Evolutionary conservation across 2,113 vertebrate species (phyloP), one percentile per base, ranked within the genome.

Genomic region (Fulmarus glacialis): DNA sequence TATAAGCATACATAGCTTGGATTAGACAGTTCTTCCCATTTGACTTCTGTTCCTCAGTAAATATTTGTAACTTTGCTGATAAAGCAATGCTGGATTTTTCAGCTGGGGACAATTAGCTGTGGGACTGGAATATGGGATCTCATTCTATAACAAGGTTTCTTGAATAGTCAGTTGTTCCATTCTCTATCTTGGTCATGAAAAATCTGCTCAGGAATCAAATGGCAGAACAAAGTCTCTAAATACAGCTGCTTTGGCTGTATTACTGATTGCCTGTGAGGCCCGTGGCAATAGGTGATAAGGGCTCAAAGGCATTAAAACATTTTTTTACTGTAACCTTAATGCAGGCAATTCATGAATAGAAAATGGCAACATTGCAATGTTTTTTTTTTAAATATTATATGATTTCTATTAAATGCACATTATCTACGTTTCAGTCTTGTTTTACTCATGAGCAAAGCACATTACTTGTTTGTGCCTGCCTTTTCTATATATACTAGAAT

Each of bases 51-150:
- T 95, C 92, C 73, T 84, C 87, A 68, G 87, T 94, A 94, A 95
- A 95, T 90, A 96, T 96, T 94, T 95, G 96, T 63, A 85, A 85
- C 84, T 93, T 77, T 89, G 93, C 96, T 68, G 86, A 93, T 90
- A 68, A 86, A 91, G 91, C 90, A 81, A 64, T 29, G 72, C 83
- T 87, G 94, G 55, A 45, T 95, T 90, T 86, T 77, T 96, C 93
- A 94, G 82, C 87, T 90, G 93, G 74, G 43, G 92, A 45, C 90
- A 93, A 45, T 89, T 93, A 89, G 72, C 78, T 78, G 68, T 80
- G 82, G 87, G 94, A 88, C 75, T 92, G 68, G 72, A 95, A 29
- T 87, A 22, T 1, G 43, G 58, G 85, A 70, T 85, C 77, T 87
- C 66, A 52, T 79, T 40, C 66, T 75, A 2, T n/a, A 81, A 20